phyloP scores from a whole-genome alignment of 1,140 invertebrate species.

The Tenebrio molitor region DNA sequence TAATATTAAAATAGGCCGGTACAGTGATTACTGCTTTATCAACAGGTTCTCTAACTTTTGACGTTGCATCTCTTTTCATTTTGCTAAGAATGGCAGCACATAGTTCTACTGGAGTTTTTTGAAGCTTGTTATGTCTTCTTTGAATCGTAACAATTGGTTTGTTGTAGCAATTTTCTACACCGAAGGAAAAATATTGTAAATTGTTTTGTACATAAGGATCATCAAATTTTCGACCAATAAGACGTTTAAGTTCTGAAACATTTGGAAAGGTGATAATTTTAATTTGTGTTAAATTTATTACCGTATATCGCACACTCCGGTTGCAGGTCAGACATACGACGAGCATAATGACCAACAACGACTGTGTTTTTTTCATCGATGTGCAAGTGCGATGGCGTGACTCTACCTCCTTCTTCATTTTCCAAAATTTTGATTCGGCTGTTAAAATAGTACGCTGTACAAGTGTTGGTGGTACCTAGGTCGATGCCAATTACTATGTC shows the following conservation, averaged over 20 bases:
- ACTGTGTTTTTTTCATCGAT: conserved; percentile 74
- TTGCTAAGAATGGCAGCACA: neutral
- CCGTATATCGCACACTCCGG: conserved; percentile 60
- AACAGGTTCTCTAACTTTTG: neutral
- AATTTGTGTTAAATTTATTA: conserved; percentile 78
- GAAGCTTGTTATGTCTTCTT: neutral
- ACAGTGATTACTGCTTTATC: conserved; percentile 72
- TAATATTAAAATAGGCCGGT: conserved; percentile 79
- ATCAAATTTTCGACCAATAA: neutral
- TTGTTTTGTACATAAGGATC: conserved; percentile 9
- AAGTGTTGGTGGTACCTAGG: conserved; percentile 42
- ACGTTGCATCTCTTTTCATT: neutral
- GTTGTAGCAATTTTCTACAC: conserved; percentile 59
- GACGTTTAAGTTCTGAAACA: neutral
- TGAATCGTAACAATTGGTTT: neutral
- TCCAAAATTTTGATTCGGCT: conserved; percentile 81
- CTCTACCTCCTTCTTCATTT: conserved; percentile 86
- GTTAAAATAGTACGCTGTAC: neutral
- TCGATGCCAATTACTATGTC: neutral
- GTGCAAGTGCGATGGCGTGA: conserved; percentile 76
- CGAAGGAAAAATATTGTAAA: conserved; percentile 1
- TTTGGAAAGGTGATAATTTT: neutral
- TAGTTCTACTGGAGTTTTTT: neutral
- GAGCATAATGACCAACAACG: conserved; percentile 66
- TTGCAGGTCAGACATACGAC: neutral